phyloP scores from a whole-genome alignment of 2,113 vertebrate species.

The Glaucomys volans region DNA sequence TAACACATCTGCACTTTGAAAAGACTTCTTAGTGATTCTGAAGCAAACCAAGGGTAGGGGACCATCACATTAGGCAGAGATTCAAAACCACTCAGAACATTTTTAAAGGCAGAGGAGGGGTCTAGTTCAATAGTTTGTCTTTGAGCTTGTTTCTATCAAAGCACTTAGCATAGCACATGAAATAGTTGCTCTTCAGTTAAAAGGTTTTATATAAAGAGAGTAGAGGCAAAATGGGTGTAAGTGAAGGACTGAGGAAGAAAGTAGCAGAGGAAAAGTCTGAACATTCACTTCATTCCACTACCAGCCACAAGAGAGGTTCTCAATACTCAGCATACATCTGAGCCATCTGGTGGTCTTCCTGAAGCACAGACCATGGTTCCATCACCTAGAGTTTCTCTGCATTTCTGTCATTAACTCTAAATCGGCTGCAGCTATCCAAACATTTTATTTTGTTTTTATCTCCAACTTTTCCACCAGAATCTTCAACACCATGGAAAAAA shows the following conservation, averaged over 20 bases:
- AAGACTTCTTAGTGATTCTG: background rate
- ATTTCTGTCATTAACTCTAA: rapidly evolving
- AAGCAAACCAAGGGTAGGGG: background rate
- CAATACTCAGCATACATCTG: no score
- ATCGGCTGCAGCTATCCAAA: background rate
- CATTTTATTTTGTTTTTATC: background rate
- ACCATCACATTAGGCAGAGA: background rate
- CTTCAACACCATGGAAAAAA: background rate
- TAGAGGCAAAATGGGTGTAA: no score
- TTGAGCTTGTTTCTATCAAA: no score
- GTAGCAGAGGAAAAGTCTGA: background rate
- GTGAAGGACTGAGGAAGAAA: background rate
- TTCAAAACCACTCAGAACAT: no score
- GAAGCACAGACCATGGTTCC: background rate
- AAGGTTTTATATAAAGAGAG: no score
- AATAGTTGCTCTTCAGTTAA: no score
- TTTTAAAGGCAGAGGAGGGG: no score
- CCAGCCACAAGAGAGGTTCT: background rate
- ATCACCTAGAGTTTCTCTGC: background rate
- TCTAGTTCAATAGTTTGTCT: no score
- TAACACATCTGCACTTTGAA: no score
- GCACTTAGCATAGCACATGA: no score
- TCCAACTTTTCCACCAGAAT: background rate
- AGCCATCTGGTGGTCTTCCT: no score
- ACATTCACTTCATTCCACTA: background rate